phyloP scores from a whole-genome alignment of 30 jellyfish, hydroid and myxozoan species.

The Turritopsis dohrnii region DNA sequence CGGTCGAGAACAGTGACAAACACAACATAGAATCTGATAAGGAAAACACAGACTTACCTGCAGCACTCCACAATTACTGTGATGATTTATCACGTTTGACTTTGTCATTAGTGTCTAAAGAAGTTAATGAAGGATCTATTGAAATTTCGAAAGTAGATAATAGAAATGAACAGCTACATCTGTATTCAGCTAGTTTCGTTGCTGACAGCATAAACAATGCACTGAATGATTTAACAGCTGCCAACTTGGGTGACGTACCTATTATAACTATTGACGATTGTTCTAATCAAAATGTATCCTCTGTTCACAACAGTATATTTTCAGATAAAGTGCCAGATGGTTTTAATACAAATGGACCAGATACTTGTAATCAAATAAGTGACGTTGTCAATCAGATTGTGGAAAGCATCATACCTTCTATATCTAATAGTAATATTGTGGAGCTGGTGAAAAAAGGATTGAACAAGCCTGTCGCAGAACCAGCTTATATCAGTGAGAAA shows the following conservation, averaged over 20 bases:
- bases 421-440: conserved; percentile 11
- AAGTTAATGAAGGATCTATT: background rate
- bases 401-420: conserved; percentile 3
- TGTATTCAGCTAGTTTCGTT: background rate
- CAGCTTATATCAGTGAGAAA: background rate
- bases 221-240: background rate
- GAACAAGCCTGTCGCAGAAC: background rate
- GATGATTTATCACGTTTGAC: background rate
- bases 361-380: background rate
- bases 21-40: background rate
- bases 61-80: background rate
- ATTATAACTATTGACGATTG: background rate
- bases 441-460: conserved; percentile 9
- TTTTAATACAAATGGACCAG: background rate
- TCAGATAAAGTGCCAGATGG: background rate
- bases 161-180: background rate
- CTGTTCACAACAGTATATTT: background rate
- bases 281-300: background rate
- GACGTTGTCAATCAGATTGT: background rate
- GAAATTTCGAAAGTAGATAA: background rate
- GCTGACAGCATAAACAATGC: conserved; percentile 14
- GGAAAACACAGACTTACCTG: background rate
- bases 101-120: background rate
- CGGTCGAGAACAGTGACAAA: background rate
- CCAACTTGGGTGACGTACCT: background rate